Conservation (phyloP, 2,888 invertebrate species). For the Candidula unifasciata region DNA sequence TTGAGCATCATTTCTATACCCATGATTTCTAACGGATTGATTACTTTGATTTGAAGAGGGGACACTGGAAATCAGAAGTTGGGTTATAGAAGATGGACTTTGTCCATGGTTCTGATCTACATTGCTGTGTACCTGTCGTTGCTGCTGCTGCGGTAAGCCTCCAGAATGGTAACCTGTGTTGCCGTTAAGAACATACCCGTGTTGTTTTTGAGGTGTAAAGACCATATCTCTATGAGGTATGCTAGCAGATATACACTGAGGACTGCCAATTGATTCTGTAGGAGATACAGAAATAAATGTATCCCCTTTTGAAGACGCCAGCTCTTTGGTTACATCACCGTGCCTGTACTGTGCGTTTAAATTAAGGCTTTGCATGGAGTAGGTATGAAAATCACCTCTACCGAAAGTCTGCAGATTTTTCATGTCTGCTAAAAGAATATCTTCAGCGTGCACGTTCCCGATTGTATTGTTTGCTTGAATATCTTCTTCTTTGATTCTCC, state of each 20-base stretch:
- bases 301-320: background rate
- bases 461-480: background rate
- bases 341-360: background rate
- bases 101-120: background rate
- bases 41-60: background rate
- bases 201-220: conserved; percentile 25
- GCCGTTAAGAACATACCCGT: conserved; percentile 4
- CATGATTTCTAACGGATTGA: background rate
- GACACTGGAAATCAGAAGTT: background rate
- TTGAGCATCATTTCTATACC: background rate
- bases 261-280: background rate
- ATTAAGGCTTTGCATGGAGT: conserved; percentile 9
- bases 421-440: conserved; percentile 19
- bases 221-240: conserved; percentile 19
- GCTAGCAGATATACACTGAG: conserved; percentile 19
- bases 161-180: background rate
- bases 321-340: background rate
- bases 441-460: background rate
- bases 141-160: background rate
- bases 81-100: background rate
- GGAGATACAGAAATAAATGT: background rate
- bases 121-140: background rate
- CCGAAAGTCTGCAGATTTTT: conserved; percentile 11
- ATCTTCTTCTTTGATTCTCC: conserved; percentile 35
- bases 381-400: conserved; percentile 25